Conservation (phyloP, 2,888 invertebrate species). For the Galerucella nymphaeae region DNA sequence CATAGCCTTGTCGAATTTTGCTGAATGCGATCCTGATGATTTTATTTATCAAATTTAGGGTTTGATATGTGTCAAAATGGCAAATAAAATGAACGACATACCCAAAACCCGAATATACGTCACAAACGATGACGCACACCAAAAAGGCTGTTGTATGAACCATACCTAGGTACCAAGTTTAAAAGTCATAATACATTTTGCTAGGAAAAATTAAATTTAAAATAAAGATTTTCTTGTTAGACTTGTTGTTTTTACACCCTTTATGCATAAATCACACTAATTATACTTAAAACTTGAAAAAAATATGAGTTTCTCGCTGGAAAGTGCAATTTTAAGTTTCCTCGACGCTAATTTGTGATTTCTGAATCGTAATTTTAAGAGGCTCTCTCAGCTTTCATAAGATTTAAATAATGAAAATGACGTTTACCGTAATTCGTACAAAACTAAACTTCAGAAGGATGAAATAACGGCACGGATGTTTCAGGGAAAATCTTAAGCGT, state of each 20-base stretch:
- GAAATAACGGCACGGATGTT: conserved; percentile 3
- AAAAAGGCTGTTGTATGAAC: too few species aligned
- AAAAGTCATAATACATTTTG: background rate
- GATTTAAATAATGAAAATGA: conserved; percentile 14
- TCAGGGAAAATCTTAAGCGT: conserved; percentile 22
- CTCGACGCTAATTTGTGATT: background rate
- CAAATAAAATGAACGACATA: too few species aligned
- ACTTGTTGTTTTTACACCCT: too few species aligned
- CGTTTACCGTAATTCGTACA: conserved; percentile 6
- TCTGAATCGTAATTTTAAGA: background rate
- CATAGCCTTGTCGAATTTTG: too few species aligned
- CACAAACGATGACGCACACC: too few species aligned
- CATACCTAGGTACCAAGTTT: too few species aligned
- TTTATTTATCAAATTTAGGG: too few species aligned
- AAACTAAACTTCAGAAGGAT: background rate
- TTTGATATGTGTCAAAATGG: too few species aligned
- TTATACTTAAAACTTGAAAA: background rate
- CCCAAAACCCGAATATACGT: too few species aligned
- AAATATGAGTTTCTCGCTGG: background rate
- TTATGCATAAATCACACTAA: background rate
- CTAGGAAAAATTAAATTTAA: background rate
- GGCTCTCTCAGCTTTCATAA: background rate
- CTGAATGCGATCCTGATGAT: too few species aligned
- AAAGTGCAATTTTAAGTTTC: background rate
- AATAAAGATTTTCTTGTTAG: too few species aligned